Evolutionary conservation across 2,113 vertebrate genomes (phyloP), one percentile per base, ranked within the genome.

Genomic region (Leptosomus discolor): DNA sequence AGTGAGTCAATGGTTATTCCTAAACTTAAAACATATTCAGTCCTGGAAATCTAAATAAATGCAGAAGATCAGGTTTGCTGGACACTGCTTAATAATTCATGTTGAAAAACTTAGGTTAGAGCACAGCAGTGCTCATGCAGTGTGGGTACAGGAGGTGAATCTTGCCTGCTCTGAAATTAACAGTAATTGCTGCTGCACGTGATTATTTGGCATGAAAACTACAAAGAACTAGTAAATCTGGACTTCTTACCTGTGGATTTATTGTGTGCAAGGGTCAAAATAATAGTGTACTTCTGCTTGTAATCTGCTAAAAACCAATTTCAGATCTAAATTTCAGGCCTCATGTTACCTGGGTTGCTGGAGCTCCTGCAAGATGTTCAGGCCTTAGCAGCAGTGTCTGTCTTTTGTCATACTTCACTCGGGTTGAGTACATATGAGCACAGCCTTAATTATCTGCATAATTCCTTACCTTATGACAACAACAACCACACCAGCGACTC

Each of bases 391-490:
- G 65, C 29, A 77, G 53, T n/a, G 1, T 27, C 12, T 48, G 41
- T 46, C 17, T 84, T 60, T 60, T 77, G 77, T 76, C 15, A 2
- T 18, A 11, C 3, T 50, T 93, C 23, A 36, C 21, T 87, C 1
- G 5, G 68, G 50, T 16, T 20, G 8, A 81, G 11, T 41, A 30
- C 0, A 0, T 54, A 45, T 2, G 46, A 29, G 19, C 39, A 24
- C 41, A 77, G 34, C 63, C 54, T 83, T 88, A 48, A 23, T 68
- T 60, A 71, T 15, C 48, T 76, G 53, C 34, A 9, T 50, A 58
- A 65, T 37, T 68, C 8, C 36, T 63, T 58, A 41, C 60, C 29
- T 81, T 45, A 10, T 70, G 53, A 27, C 51, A 63, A 50, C n/a
- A 68, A 32, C 37, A 68, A 51, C 45, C 37, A 17, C 71, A 84